Percentiles rank a stretch among this genome's conserved stretches.
These are phyloP conservation scores for Drosophila pseudoobscura DNA, from an alignment of 1,140 invertebrate species.

Conservation along the genomic window DNA sequence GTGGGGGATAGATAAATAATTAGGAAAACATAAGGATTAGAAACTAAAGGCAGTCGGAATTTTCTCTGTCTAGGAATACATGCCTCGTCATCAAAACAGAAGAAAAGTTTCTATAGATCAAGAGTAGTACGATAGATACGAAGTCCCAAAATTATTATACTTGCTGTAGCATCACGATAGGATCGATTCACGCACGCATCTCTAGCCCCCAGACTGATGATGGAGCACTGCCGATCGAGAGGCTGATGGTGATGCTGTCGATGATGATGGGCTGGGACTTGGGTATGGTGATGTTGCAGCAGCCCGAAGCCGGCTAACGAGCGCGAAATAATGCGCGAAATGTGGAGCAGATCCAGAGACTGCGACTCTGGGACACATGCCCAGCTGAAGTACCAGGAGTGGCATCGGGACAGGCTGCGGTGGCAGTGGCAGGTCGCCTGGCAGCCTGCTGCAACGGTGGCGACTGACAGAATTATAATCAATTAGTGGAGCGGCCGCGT, in stretches of 20 bases:
- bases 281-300: constrained; percentile 31
- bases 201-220: constrained; percentile 2
- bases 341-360: constrained; percentile 57
- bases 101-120: too few relatives aligned
- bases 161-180: background rate
- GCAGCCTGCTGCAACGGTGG: constrained; percentile 58
- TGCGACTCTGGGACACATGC: background rate
- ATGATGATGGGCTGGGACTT: constrained; percentile 48
- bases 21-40: too few relatives aligned
- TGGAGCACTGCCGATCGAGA: constrained; percentile 20
- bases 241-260: constrained; percentile 25
- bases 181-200: constrained; percentile 16
- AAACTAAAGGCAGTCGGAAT: too few relatives aligned
- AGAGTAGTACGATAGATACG: too few relatives aligned
- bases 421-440: constrained; percentile 2
- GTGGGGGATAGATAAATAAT: too few relatives aligned
- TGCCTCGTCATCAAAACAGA: too few relatives aligned
- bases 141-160: too few relatives aligned
- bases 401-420: too few relatives aligned
- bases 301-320: constrained; percentile 56
- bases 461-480: constrained; percentile 83
- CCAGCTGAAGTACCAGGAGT: too few relatives aligned
- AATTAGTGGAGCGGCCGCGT: constrained; percentile 80
- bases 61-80: too few relatives aligned
- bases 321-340: constrained; percentile 80